Percentiles rank a stretch among this genome's conserved stretches.
These are phyloP conservation scores for Aphrocallistes beatrix DNA, from an alignment of 37 sponge, comb jelly and placozoan species.

Conservation along the genomic window DNA sequence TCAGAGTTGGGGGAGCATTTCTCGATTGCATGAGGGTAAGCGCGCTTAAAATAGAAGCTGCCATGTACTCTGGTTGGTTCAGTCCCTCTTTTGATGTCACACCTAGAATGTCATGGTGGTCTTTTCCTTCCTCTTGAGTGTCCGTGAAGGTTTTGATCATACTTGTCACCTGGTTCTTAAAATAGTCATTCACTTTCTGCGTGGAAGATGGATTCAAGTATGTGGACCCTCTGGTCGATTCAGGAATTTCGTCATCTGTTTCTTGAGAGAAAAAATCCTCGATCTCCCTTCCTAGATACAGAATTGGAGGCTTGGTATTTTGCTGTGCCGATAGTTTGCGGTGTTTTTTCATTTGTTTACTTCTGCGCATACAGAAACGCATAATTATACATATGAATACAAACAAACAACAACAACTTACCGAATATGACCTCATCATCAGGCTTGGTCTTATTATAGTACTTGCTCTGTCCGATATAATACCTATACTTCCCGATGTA, in stretches of 20 bases:
- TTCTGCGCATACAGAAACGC: too few species aligned
- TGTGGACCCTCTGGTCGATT: background rate
- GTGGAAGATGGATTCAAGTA: background rate
- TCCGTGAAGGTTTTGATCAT: background rate
- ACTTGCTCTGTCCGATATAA: slow-evolving; percentile 1
- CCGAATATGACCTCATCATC: background rate
- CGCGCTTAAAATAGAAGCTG: background rate
- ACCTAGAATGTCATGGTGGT: background rate
- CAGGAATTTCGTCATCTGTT: background rate
- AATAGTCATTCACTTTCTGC: background rate
- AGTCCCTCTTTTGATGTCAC: background rate
- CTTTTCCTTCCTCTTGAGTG: background rate
- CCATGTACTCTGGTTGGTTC: background rate
- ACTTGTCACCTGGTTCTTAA: background rate
- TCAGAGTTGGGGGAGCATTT: background rate
- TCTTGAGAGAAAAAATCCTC: background rate
- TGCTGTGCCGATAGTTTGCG: too few species aligned
- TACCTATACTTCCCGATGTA: background rate
- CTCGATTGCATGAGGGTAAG: background rate
- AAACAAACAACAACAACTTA: too few species aligned
- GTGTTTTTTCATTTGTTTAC: too few species aligned
- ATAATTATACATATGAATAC: too few species aligned
- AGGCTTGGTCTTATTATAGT: background rate
- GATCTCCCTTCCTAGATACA: background rate
- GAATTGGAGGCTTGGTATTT: too few species aligned